These are phyloP conservation scores for Brachypalpus laphriformis DNA, from an alignment of 2,888 invertebrate species.

Conservation along the genomic window DNA sequence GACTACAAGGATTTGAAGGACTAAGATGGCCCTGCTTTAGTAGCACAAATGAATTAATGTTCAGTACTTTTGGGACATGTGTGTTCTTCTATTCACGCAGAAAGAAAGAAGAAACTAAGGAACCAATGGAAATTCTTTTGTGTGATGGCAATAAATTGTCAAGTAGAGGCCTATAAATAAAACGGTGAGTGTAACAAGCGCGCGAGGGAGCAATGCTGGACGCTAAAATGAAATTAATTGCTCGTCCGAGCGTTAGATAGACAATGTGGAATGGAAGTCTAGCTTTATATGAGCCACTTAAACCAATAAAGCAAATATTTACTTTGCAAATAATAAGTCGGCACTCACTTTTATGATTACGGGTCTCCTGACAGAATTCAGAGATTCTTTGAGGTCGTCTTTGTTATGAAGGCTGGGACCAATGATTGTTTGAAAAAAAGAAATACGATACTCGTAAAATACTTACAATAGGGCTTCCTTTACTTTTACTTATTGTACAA, in stretches of 20 bases:
- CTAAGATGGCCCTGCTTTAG: slow-evolving; percentile 1
- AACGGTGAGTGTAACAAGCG: slow-evolving; percentile 43
- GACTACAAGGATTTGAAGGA: slow-evolving; percentile 26
- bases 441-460: no score
- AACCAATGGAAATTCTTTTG: slow-evolving; percentile 14
- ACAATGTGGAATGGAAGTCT: not conserved
- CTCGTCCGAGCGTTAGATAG: slow-evolving; percentile 29
- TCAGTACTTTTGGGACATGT: not conserved
- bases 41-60: slow-evolving; percentile 8
- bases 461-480: no score
- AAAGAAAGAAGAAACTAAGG: slow-evolving; percentile 22
- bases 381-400: not conserved
- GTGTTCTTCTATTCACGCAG: slow-evolving; percentile 9
- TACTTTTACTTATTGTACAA: no score
- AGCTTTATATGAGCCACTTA: not conserved
- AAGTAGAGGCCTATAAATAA: slow-evolving; percentile 76
- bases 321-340: slow-evolving; percentile 37
- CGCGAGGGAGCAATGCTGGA: slow-evolving; percentile 38
- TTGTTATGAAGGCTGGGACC: not conserved
- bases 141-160: slow-evolving; percentile 75
- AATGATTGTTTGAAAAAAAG: no score
- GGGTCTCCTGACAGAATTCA: not conserved
- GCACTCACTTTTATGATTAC: slow-evolving; percentile 38
- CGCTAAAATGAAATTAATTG: slow-evolving; percentile 50
- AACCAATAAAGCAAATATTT: slow-evolving; percentile 43